Evolutionary conservation across 1,140 invertebrate genomes (phyloP), one percentile per base, ranked within the genome.

Genomic region (Grapholita molesta): DNA sequence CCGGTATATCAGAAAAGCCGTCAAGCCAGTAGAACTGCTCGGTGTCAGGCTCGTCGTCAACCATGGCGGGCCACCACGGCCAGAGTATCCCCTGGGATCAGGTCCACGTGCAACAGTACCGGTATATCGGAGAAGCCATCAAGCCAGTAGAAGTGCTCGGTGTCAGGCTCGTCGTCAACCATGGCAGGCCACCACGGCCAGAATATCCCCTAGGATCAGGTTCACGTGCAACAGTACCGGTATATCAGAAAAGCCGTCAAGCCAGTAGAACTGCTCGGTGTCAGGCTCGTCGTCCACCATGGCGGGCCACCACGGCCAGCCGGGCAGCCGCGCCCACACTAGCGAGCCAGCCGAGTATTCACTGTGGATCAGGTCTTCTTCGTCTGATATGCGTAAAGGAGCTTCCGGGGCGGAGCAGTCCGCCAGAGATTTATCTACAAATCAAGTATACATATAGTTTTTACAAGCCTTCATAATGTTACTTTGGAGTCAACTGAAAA

Each of bases 161-260:
- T 48, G 4, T 48, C 12, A 0, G 95, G 95, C 81, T 94, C 93
- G 83, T 95, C 94, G 52, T 96, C 95, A 3, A 96, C 93, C 91
- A 96, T 95, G 3, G 92, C 95, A 11, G 95, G 95, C 95, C 95
- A 96, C 94, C 94, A 96, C 28, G 95, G 95, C 89, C 92, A 95
- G 24, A n/a, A n/a, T n/a, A n/a, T n/a, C n/a, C n/a, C n/a, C n/a
- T n/a, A n/a, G n/a, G n/a, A 18, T 48, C 5, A 48, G 15, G 42
- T 48, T 1, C 18, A 21, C n/a, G 15, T 42, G 5, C 42, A 25
- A 69, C 69, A 38, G 33, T 84, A 94, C 94, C 15, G 93, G 93
- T 70, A 91, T 88, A 74, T 88, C 78, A 61, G 92, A 92, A 30
- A 90, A 85, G 12, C 88, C 91, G 57, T 92, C 81, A 2, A 94